phyloP scores from a whole-genome alignment of 2,888 invertebrate species.

The Caenorhabditis sinica region DNA sequence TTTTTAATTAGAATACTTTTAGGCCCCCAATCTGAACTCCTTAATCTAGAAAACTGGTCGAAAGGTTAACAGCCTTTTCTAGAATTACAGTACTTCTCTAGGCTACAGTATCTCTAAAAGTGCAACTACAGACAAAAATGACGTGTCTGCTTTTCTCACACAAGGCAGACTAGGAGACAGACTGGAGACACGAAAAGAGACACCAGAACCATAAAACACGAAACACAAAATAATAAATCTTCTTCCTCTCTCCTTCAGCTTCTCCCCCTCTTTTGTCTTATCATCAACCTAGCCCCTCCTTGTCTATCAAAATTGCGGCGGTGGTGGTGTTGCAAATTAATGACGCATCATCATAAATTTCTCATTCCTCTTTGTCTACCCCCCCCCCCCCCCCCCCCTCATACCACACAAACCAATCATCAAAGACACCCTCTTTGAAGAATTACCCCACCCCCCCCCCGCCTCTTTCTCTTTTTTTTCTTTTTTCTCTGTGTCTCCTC shows the following conservation, averaged over 20 bases:
- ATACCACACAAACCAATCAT: slow-evolving; percentile 16
- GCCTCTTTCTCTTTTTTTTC: too few species aligned
- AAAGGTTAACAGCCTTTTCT: too few species aligned
- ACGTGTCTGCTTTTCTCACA: too few species aligned
- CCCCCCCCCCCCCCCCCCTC: background rate
- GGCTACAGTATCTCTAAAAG: slow-evolving; percentile 7
- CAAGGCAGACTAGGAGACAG: background rate
- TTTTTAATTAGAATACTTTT: too few species aligned
- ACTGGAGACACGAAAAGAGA: too few species aligned
- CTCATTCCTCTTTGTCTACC: slow-evolving; percentile 5
- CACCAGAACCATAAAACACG: slow-evolving; percentile 6
- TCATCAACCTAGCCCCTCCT: background rate
- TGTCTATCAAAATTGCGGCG: slow-evolving; percentile 25
- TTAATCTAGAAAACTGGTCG: too few species aligned
- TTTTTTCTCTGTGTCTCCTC: slow-evolving; percentile 16
- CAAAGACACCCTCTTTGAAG: slow-evolving; percentile 14
- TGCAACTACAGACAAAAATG: too few species aligned
- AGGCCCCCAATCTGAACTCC: too few species aligned
- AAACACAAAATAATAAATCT: slow-evolving; percentile 48
- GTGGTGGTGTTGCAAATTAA: slow-evolving; percentile 40
- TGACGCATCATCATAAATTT: slow-evolving; percentile 40
- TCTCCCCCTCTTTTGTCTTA: background rate
- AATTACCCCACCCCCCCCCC: background rate
- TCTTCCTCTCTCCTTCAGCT: slow-evolving; percentile 9
- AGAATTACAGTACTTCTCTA: too few species aligned